Base-by-base conservation (phyloP, 2,888 invertebrate species). In the Apotomis betuletana region DNA sequence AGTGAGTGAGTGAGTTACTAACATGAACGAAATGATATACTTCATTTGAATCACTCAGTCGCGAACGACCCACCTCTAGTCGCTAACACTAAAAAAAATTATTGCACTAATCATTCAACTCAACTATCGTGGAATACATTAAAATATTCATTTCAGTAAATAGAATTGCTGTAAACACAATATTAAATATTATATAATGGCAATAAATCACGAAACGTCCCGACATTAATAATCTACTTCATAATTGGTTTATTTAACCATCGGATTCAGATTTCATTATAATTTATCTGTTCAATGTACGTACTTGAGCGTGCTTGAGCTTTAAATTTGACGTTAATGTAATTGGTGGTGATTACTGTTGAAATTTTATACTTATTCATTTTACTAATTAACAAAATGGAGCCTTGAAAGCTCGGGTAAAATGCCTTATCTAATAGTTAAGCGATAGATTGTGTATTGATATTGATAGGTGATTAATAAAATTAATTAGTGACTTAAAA, bases 191-290 rank as follows among this genome's bases (percentile, higher is more conserved):
- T n/a, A 27, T 27, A 27, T 27, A 59, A 41, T 41, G 58, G 41
- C n/a, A 41, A 59, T 59, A 59, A 59, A 59, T 59, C 58, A 59
- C 58, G n/a, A 59, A 59, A 41, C 36, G 13, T 41, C n/a, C 58
- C 41, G 58, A 59, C 58, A 41, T 59, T 59, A 59, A 59, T 59
- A 59, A 59, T 59, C 58, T 41, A 59, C 13, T 3, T 41, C 58
- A 59, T 59, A 59, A 59, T 59, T 59, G 58, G 41, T 41, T 59
- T 59, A 59, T 59, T 59, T 59, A 6, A 46, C 8, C 49, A 49
- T 10, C 9, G 49, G 10, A 49, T 49, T 9, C 49, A 49, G 9
- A 10, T 10, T 49, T 10, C 10, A 49, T 10, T 49, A 10, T 49
- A 9, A 49, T 49, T 6, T 49, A 49, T 49, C 3, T 49, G 3